Percentiles rank a stretch among this genome's conserved stretches.
Conservation (phyloP, 2,797 vertebrate genomes). For the Poeciliopsis gracilis region DNA sequence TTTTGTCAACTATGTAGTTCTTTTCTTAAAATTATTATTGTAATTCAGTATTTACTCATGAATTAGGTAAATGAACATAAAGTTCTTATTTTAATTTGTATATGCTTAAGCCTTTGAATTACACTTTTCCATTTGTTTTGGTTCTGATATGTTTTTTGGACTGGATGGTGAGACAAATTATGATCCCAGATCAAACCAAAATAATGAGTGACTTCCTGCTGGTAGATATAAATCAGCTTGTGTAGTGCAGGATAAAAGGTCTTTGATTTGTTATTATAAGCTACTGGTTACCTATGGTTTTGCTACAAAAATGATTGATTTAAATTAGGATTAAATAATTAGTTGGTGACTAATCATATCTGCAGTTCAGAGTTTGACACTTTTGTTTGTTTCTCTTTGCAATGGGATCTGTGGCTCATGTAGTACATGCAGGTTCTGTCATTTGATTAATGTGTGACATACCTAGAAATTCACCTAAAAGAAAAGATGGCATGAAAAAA, state of each 20-base stretch:
- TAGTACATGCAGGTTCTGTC: background rate
- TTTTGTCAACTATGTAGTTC: background rate
- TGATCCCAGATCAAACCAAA: background rate
- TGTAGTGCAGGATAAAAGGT: background rate
- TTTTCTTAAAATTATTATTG: background rate
- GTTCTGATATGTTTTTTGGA: background rate
- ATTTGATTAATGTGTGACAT: background rate
- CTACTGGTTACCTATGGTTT: background rate
- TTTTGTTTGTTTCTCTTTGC: background rate
- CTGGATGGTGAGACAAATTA: background rate
- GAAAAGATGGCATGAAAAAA: background rate
- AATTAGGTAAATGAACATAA: background rate
- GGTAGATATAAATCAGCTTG: background rate
- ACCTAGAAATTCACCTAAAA: background rate
- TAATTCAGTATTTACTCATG: background rate
- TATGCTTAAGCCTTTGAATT: background rate
- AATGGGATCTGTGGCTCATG: background rate
- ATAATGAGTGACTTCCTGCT: background rate
- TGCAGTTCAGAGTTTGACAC: background rate
- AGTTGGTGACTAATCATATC: background rate
- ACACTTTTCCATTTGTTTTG: background rate
- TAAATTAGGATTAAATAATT: background rate
- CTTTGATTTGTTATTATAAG: background rate
- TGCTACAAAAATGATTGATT: background rate
- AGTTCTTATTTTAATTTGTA: background rate